These are phyloP conservation scores for Pararge aegeria DNA, from an alignment of 1,140 invertebrate genomes.

Conservation along the genomic window DNA sequence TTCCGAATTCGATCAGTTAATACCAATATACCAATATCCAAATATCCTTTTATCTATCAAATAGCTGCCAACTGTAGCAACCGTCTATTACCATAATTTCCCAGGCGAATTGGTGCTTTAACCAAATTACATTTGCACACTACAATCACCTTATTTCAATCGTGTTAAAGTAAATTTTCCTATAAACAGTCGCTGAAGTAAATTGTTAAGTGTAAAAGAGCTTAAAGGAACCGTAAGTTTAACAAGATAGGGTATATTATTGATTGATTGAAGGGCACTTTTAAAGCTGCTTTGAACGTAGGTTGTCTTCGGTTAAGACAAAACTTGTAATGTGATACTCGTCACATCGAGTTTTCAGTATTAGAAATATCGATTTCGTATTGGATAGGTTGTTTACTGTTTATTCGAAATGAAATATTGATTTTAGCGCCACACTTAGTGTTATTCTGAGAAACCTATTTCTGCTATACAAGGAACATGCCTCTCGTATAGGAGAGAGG, in stretches of 20 bases:
- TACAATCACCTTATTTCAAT: background rate
- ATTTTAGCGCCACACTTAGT: background rate
- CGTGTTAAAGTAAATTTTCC: background rate
- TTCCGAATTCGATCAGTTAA: conserved; percentile 30
- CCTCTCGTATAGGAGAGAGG: too few species aligned
- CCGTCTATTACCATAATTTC: conserved; percentile 38
- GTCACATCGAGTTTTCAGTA: conserved; percentile 34
- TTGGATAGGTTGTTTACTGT: conserved; percentile 8
- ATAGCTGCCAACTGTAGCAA: conserved; percentile 35
- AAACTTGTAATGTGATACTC: conserved; percentile 37
- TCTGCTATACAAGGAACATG: too few species aligned
- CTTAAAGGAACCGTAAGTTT: background rate
- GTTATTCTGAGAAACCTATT: too few species aligned
- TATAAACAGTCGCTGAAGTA: background rate
- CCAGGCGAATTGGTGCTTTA: conserved; percentile 23
- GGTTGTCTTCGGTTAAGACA: conserved; percentile 28
- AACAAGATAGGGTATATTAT: conserved; percentile 3
- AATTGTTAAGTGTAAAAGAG: background rate
- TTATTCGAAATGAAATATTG: conserved; percentile 4
- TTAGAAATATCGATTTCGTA: conserved; percentile 29
- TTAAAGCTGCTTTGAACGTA: conserved; percentile 14
- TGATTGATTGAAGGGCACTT: background rate
- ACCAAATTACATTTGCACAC: conserved; percentile 11
- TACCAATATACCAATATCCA: conserved; percentile 37
- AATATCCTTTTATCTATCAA: conserved; percentile 40